Base-by-base conservation (phyloP, 2,797 vertebrate genomes). In the Rhinichthys osculus region DNA sequence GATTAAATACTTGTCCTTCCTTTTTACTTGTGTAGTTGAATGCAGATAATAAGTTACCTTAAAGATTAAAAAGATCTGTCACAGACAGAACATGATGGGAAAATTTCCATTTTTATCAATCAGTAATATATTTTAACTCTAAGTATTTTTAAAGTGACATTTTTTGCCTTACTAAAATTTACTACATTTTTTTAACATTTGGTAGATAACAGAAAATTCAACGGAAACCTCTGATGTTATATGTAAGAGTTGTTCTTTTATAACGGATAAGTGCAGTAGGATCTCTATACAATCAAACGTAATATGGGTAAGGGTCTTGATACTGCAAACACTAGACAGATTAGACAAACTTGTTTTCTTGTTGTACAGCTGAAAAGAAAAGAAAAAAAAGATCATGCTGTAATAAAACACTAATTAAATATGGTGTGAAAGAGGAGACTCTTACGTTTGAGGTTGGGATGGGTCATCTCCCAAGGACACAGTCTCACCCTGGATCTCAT, bases 401-500 rank as follows among this genome's bases (percentile, higher is more conserved):
- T 11, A 44, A 62, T 62, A 72, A 30, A 27, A 72, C 47, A n/a
- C 38, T 17, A 19, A 44, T 70, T 57, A 59, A 57, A 84, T 52
- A 52, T 35, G 64, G 1, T 13, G 14, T 8, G 17, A 73, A 74
- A 82, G 13, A 6, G 8, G 16, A 3, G 52, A 76, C 76, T 97
- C 98, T 99, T 94, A 99, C 98, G 98, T 97, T 94, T 99, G 98
- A 82, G 98, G 97, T 93, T 99, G 98, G 87, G 98, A 97, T 93
- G 98, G 98, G 93, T 99, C 98, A 78, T 99, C 98, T 86, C 98
- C 98, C 94, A 99, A 96, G 94, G 98, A 98, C 94, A 99, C 96
- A 85, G 95, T 98, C 94, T 99, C 98, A 91, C 98, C 98, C 95
- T 99, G 98, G 96, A 99, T 99, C 96, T 99, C 98, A 94, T 99